Evolutionary conservation across 1,140 invertebrate genomes (phyloP).

Genomic region (Phymorhynchus buccinoides): DNA sequence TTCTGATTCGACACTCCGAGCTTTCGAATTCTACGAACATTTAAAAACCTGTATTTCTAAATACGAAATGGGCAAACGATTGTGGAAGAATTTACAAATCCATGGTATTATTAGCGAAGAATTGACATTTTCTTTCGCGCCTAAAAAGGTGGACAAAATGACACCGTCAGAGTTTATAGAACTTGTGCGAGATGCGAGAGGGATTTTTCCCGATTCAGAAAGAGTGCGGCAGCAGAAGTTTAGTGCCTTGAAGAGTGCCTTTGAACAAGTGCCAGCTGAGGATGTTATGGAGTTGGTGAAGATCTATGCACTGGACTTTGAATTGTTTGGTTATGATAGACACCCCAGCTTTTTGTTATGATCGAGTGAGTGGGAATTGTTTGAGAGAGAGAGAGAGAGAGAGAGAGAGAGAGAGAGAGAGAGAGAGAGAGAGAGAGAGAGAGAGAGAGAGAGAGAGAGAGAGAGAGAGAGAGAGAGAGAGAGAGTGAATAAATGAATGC

Average conservation of each 20-base stretch:
- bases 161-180: neutral
- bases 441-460: too few relatives aligned
- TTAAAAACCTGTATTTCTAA: conserved; percentile 6
- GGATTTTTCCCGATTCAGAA: neutral
- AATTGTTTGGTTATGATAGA: conserved; percentile 32
- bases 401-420: neutral
- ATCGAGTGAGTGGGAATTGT: neutral
- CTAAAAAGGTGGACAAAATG: conserved; percentile 21
- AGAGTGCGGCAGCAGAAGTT: conserved; percentile 29
- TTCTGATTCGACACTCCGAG: conserved; percentile 1
- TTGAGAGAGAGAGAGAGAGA: neutral
- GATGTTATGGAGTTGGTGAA: neutral
- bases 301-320: conserved; percentile 5
- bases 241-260: conserved; percentile 19
- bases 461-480: neutral
- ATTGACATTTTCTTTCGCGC: neutral
- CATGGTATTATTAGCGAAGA: conserved; percentile 35
- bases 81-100: conserved; percentile 35
- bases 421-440: neutral
- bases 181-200: neutral
- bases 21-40: neutral
- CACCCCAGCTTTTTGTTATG: neutral
- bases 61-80: conserved; percentile 1
- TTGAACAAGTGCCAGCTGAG: neutral
- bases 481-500: too few relatives aligned